Conservation (phyloP, 2,888 invertebrate species). For the Drosophila anomelani region DNA sequence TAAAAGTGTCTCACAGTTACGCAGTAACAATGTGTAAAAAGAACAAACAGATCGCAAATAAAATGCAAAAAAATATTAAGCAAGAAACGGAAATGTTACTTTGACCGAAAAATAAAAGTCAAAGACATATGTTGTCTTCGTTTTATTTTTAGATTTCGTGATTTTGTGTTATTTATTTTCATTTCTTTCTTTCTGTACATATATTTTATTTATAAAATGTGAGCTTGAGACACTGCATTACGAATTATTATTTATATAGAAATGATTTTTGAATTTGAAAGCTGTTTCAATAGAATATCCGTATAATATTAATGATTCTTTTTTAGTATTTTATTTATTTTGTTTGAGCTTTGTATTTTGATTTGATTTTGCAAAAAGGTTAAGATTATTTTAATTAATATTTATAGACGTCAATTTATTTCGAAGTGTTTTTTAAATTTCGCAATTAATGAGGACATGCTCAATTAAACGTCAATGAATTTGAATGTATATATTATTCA, state of each 20-base stretch:
- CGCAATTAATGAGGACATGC: constrained; percentile 1
- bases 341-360: not conserved
- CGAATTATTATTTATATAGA: constrained; percentile 15
- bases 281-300: not conserved
- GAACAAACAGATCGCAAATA: constrained; percentile 7
- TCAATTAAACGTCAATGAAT: constrained; percentile 10
- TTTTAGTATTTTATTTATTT: not conserved
- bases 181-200: constrained; percentile 17
- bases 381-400: constrained; percentile 2
- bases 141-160: constrained; percentile 46
- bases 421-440: constrained; percentile 6
- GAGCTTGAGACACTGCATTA: constrained; percentile 28
- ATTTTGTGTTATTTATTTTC: constrained; percentile 28
- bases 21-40: constrained; percentile 39
- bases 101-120: constrained; percentile 44
- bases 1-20: constrained; percentile 19
- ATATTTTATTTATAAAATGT: constrained; percentile 53
- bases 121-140: constrained; percentile 35
- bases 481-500: not conserved
- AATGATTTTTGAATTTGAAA: constrained; percentile 1
- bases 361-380: not conserved
- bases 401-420: not conserved
- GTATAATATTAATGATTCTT: not conserved
- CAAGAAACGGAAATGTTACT: constrained; percentile 62
- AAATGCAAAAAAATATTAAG: constrained; percentile 2